A percentile compares a stretch with the other conserved stretches of the same genome.
Conservation (phyloP, 2,797 vertebrate genomes). For the Lacerta viridis region DNA sequence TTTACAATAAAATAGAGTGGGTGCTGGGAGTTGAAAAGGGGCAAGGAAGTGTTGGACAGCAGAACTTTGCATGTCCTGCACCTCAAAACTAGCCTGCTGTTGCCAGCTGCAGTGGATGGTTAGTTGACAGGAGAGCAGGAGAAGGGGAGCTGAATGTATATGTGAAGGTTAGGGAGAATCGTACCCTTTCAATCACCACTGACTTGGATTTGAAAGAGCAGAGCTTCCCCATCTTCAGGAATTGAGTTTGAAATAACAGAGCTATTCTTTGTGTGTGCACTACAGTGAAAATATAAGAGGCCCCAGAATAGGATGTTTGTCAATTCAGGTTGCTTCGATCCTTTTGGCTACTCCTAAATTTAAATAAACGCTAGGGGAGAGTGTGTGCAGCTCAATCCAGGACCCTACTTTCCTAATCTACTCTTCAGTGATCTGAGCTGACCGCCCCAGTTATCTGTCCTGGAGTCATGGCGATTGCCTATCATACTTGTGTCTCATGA, state of each 20-base stretch:
- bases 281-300: neutral
- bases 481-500: conserved; percentile 16
- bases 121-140: too few relatives aligned
- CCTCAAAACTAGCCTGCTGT: too few relatives aligned
- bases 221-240: neutral
- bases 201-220: neutral
- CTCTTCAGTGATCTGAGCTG: neutral
- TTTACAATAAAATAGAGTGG: neutral
- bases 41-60: too few relatives aligned
- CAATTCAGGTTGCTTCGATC: neutral
- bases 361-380: neutral
- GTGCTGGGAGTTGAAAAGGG: too few relatives aligned
- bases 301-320: neutral
- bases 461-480: neutral
- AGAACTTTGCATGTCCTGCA: too few relatives aligned
- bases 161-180: neutral
- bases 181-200: neutral
- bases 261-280: too few relatives aligned
- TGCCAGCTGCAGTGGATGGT: too few relatives aligned
- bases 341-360: neutral
- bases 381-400: neutral
- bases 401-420: neutral
- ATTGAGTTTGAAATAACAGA: too few relatives aligned
- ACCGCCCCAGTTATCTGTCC: neutral
- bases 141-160: neutral